phyloP scores from a whole-genome alignment of 1,140 invertebrate genomes.

The Hydropsyche tenuis region DNA sequence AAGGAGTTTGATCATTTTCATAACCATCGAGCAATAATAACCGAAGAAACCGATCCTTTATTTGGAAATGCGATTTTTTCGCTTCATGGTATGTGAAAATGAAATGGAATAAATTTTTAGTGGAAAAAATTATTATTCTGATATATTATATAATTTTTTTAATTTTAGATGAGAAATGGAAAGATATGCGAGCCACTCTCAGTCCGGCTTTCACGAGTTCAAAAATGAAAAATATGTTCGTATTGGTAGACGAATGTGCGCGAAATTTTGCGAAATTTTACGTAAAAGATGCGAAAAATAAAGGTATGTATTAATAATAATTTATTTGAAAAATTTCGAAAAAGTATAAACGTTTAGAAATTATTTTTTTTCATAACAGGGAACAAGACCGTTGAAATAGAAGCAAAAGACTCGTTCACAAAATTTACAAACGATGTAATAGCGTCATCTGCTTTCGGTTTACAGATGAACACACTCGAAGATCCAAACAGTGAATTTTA shows the following conservation, averaged over 20 bases:
- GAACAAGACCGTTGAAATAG: conserved; percentile 52
- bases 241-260: conserved; percentile 35
- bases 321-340: not conserved
- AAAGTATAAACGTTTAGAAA: not conserved
- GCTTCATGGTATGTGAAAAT: conserved; percentile 34
- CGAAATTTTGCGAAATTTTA: conserved; percentile 29
- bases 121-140: not conserved
- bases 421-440: conserved; percentile 62
- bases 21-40: conserved; percentile 47
- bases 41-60: conserved; percentile 47
- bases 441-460: conserved; percentile 61
- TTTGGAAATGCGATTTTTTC: conserved; percentile 47
- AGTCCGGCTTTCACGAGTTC: conserved; percentile 53
- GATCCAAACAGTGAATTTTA: conserved; percentile 60
- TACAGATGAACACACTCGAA: conserved; percentile 58
- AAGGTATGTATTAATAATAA: not conserved
- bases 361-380: not conserved
- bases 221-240: conserved; percentile 62
- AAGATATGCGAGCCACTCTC: conserved; percentile 39
- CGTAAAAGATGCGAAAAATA: not conserved
- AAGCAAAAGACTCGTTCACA: conserved; percentile 57
- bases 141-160: not conserved
- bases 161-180: conserved; percentile 41
- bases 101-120: not conserved
- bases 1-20: conserved; percentile 55